Conservation (phyloP, 2,888 invertebrate genomes). For the Sussaba pulchella region DNA sequence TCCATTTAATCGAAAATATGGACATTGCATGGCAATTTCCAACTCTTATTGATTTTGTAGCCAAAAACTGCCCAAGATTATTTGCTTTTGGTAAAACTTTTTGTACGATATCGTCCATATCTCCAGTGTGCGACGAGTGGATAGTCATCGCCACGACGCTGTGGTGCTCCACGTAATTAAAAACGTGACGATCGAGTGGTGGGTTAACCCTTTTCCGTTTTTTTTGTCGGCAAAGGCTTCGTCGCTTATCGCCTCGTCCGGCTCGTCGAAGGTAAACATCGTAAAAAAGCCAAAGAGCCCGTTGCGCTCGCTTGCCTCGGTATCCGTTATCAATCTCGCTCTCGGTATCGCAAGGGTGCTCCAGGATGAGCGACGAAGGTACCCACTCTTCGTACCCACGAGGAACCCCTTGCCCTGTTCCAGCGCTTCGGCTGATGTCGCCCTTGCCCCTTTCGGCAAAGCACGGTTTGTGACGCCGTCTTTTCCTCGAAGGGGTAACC, state of each 20-base stretch:
- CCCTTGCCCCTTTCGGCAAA: constrained; percentile 63
- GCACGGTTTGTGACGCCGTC: constrained; percentile 70
- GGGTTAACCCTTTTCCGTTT: constrained; percentile 70
- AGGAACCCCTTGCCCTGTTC: constrained; percentile 62
- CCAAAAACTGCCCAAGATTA: neutral
- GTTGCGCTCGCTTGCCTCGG: constrained; percentile 64
- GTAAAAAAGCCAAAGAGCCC: constrained; percentile 82
- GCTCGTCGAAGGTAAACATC: constrained; percentile 80
- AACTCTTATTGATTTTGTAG: neutral
- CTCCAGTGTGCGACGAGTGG: constrained; percentile 68
- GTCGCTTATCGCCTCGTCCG: constrained; percentile 79
- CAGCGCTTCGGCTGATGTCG: constrained; percentile 61
- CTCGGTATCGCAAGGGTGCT: constrained; percentile 70
- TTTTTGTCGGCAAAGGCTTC: constrained; percentile 68
- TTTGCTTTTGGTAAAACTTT: constrained; percentile 26
- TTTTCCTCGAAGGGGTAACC: constrained; percentile 81
- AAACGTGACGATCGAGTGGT: constrained; percentile 78
- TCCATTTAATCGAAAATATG: neutral
- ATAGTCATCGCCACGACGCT: constrained; percentile 44
- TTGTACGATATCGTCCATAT: constrained; percentile 51
- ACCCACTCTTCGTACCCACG: constrained; percentile 56
- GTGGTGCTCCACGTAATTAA: constrained; percentile 72
- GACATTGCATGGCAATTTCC: neutral
- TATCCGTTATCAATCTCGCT: constrained; percentile 83
- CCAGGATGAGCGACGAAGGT: constrained; percentile 37